Evolutionary conservation across 1,140 invertebrate genomes (phyloP), one percentile per base, ranked within the genome.

Genomic region (Zaprionus camerounensis): DNA sequence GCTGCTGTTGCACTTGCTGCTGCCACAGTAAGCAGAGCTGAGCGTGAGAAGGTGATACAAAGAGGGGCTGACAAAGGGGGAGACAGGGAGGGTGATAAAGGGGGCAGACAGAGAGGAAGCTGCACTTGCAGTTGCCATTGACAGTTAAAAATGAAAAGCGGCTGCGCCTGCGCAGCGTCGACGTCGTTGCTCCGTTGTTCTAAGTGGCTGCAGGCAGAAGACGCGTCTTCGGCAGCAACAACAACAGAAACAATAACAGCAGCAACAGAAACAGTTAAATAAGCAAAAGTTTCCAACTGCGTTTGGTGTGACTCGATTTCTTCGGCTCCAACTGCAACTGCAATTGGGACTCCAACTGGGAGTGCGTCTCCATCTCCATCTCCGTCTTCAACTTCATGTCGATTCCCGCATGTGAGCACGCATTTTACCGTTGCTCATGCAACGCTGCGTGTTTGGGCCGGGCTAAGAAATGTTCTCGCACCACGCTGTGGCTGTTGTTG

Each of bases 371-470:
- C 46, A 34, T 22, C 17, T 53, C 24, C 17, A 20, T 38, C 7
- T 38, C 28, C 38, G 24, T 55, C 15, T 31, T 15, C 62, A 26
- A 36, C 36, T 55, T 22, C 53, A 49, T 20, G 26, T 58, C 51
- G 64, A 66, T 49, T 63, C 53, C 62, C 64, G 28, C 64, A 71
- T 64, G 66, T 46, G 76, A 75, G 57, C 82, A 85, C 82, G 82
- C 82, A 84, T 84, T 84, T 84, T 82, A 84, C 82, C 82, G 81
- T 83, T 65, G 74, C 69, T 66, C 66, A 67, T 63, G 76, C 67
- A 67, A 66, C 67, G 22, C 26, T 73, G 65, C 64, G 69, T 59
- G 62, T 67, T 67, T 71, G 72, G 67, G 72, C 53, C 72, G 34
- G 67, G 72, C 72, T 53, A 51, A 58, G 63, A 64, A 55, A 57